Conservation (phyloP, 2,113 vertebrate genomes). For the Tautogolabrus adspersus region DNA sequence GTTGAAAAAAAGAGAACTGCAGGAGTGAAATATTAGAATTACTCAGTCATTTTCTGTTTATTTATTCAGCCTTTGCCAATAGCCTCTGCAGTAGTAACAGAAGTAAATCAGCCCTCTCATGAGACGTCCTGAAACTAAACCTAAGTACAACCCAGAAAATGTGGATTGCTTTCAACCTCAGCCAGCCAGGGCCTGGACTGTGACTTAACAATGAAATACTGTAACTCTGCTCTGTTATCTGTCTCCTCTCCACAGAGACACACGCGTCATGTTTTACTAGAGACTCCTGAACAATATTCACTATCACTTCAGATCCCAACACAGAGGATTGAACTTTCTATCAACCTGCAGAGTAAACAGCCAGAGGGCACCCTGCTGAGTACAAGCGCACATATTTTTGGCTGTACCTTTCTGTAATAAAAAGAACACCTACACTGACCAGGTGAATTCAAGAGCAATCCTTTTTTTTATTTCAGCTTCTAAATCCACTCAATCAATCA, state of each 20-base stretch:
- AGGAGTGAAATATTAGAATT: constrained; percentile 19
- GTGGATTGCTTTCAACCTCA: constrained; percentile 2
- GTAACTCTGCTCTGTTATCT: constrained; percentile 46
- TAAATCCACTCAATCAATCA: constrained; percentile 52
- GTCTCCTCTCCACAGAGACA: constrained; percentile 31
- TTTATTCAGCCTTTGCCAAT: constrained; percentile 54
- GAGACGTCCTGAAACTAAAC: constrained; percentile 36
- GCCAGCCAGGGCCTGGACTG: constrained; percentile 41
- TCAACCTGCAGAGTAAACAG: constrained; percentile 62
- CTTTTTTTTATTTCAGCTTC: neutral
- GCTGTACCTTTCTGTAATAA: constrained; percentile 17
- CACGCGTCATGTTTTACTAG: constrained; percentile 43
- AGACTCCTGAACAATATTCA: constrained; percentile 34
- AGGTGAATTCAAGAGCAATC: constrained; percentile 36
- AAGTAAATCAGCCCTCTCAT: constrained; percentile 42
- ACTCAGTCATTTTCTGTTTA: constrained; percentile 36
- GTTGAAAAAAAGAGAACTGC: neutral
- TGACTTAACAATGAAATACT: constrained; percentile 40
- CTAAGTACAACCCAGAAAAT: neutral
- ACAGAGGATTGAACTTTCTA: constrained; percentile 55
- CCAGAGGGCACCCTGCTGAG: constrained; percentile 32
- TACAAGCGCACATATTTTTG: constrained; percentile 13
- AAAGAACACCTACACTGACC: constrained; percentile 51
- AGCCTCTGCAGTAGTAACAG: constrained; percentile 49
- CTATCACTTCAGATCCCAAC: constrained; percentile 36